phyloP scores from a whole-genome alignment of 2,797 vertebrate species.

The Synaphobranchus kaupii region DNA sequence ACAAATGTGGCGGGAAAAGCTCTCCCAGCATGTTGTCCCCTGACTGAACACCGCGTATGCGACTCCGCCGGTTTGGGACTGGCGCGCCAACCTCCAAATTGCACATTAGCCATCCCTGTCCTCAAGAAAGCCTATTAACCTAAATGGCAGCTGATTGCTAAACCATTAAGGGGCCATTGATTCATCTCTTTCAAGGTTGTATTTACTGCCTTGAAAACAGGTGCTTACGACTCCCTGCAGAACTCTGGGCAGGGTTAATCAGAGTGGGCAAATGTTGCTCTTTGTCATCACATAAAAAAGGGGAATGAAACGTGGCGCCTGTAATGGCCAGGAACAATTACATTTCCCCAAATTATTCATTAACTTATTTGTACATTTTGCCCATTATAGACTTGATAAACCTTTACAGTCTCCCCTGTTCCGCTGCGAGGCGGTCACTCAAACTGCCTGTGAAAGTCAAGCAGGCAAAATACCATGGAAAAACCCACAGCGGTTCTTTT shows the following conservation, averaged over 20 bases:
- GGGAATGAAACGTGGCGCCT: conserved; percentile 57
- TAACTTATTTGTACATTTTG: conserved; percentile 58
- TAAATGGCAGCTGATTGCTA: conserved; percentile 74
- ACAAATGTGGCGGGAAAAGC: neutral
- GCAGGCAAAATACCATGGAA: conserved; percentile 33
- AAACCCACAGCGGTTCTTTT: neutral
- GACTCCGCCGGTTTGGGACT: neutral
- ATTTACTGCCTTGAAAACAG: conserved; percentile 59
- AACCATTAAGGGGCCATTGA: conserved; percentile 70
- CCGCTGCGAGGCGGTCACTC: conserved; percentile 56
- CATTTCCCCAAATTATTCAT: conserved; percentile 46
- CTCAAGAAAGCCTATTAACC: conserved; percentile 75
- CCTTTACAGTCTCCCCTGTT: conserved; percentile 58
- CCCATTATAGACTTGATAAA: conserved; percentile 66
- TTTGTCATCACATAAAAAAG: conserved; percentile 53
- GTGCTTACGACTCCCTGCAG: conserved; percentile 68
- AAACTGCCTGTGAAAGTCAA: conserved; percentile 51
- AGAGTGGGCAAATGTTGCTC: conserved; percentile 72
- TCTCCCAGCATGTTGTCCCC: neutral
- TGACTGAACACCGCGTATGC: neutral
- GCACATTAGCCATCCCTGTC: conserved; percentile 72
- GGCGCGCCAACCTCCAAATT: conserved; percentile 66
- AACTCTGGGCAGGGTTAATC: conserved; percentile 60
- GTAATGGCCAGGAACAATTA: conserved; percentile 44
- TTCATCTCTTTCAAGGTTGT: conserved; percentile 64